Conservation (phyloP, 2,113 vertebrate species). For the Lampris incognitus region DNA sequence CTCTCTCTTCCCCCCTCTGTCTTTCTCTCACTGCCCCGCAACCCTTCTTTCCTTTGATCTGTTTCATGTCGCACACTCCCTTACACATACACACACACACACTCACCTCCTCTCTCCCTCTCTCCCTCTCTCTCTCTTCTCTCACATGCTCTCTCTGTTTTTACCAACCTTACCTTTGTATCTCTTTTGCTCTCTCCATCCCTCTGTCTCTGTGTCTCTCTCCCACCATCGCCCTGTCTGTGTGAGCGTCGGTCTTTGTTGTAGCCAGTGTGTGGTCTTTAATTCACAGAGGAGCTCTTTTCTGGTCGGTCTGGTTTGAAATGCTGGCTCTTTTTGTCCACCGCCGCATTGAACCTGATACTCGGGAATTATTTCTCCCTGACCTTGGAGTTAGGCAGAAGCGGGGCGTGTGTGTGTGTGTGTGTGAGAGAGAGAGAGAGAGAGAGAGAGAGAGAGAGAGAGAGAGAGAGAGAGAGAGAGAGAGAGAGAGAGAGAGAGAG, state of each 20-base stretch:
- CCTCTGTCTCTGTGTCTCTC: constrained; percentile 48
- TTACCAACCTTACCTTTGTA: constrained; percentile 61
- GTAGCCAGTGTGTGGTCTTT: constrained; percentile 86
- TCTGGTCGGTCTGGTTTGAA: constrained; percentile 58
- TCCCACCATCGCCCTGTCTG: constrained; percentile 45
- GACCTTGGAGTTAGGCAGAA: constrained; percentile 24
- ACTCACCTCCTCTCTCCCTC: constrained; percentile 39
- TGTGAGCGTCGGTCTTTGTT: constrained; percentile 84
- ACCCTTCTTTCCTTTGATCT: constrained; percentile 96
- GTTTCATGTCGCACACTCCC: constrained; percentile 89
- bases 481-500: not conserved
- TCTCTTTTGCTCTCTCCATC: constrained; percentile 49
- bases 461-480: not conserved
- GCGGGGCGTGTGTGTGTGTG: constrained; percentile 7
- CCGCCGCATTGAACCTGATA: constrained; percentile 66
- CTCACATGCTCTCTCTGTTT: not conserved
- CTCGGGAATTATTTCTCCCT: constrained; percentile 37
- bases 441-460: not conserved
- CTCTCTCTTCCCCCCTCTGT: constrained; percentile 77
- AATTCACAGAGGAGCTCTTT: constrained; percentile 74
- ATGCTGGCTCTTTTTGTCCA: constrained; percentile 38
- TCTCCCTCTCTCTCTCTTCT: constrained; percentile 2
- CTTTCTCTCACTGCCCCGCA: constrained; percentile 78
- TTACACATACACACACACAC: constrained; percentile 84
- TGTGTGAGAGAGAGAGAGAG: not conserved